These are phyloP conservation scores for Galagoides demidoff DNA, from an alignment of 2,797 vertebrate genomes.

Conservation along the genomic window DNA sequence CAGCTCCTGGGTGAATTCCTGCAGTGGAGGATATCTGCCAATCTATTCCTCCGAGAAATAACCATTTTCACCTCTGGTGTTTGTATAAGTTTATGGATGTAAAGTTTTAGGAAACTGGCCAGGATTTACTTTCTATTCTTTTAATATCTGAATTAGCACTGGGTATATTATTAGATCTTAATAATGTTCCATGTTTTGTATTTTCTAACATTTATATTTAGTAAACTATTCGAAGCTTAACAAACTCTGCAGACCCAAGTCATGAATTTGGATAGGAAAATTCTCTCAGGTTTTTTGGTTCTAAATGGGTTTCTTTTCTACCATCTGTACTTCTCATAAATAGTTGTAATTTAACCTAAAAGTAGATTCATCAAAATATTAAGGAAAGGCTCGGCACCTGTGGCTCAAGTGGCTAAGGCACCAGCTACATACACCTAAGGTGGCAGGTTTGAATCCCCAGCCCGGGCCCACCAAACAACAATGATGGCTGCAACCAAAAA, in stretches of 20 bases:
- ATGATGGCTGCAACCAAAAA: too few relatives aligned
- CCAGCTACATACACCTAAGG: too few relatives aligned
- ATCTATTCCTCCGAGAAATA: not conserved
- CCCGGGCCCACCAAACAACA: too few relatives aligned
- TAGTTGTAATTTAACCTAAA: constrained; percentile 24
- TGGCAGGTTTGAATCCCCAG: too few relatives aligned
- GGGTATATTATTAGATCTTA: not conserved
- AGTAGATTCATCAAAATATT: constrained; percentile 31
- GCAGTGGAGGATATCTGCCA: not conserved
- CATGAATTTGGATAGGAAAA: not conserved
- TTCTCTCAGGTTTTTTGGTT: not conserved
- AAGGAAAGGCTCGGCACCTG: not conserved
- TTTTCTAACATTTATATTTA: constrained; percentile 23
- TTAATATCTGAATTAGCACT: not conserved
- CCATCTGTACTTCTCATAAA: constrained; percentile 12
- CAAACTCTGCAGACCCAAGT: not conserved
- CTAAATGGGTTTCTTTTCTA: constrained; percentile 43
- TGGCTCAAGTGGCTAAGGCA: too few relatives aligned
- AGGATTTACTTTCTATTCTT: not conserved
- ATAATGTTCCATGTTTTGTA: not conserved
- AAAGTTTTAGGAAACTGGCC: not conserved
- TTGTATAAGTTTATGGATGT: constrained; percentile 16
- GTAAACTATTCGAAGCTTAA: constrained; percentile 3
- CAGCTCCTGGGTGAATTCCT: not conserved
- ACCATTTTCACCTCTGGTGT: not conserved